Conservation (phyloP, 92 coral and sea anemone genomes). For the Heteractis magnifica region DNA sequence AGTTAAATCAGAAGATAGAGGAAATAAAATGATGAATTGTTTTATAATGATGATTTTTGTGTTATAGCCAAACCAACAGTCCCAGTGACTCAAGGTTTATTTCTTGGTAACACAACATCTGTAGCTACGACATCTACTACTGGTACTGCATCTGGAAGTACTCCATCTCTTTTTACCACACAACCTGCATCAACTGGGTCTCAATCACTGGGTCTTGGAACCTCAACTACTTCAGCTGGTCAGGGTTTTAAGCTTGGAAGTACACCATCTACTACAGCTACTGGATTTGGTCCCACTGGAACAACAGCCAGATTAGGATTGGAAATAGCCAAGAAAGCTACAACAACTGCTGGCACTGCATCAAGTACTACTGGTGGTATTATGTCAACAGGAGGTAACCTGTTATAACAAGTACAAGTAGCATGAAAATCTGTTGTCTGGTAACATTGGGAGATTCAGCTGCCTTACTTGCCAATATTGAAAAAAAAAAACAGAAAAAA, state of each 20-base stretch:
- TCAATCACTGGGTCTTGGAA: neutral
- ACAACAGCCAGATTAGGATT: neutral
- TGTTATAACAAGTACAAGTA: too few species aligned
- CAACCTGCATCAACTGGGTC: neutral
- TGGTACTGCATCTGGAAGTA: constrained; percentile 2
- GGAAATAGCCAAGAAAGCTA: neutral
- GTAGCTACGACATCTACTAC: constrained; percentile 18
- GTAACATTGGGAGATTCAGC: too few species aligned
- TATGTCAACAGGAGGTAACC: neutral
- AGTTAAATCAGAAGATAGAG: too few species aligned
- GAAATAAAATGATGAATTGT: too few species aligned
- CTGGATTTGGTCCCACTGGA: neutral
- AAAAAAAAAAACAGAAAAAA: too few species aligned
- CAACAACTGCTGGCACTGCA: neutral
- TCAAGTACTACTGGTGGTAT: neutral
- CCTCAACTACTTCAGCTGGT: constrained; percentile 4
- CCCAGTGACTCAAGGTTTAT: constrained; percentile 23
- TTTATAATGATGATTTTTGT: neutral
- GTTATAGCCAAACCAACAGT: constrained; percentile 20
- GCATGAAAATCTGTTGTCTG: too few species aligned
- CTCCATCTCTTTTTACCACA: neutral
- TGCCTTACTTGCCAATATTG: too few species aligned
- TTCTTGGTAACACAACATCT: constrained; percentile 11
- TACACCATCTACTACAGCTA: neutral
- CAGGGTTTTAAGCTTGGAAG: constrained; percentile 9